A percentile compares a stretch with the other conserved stretches of the same genome.
Conservation (phyloP, 2,113 vertebrate genomes). For the Narcine bancroftii region DNA sequence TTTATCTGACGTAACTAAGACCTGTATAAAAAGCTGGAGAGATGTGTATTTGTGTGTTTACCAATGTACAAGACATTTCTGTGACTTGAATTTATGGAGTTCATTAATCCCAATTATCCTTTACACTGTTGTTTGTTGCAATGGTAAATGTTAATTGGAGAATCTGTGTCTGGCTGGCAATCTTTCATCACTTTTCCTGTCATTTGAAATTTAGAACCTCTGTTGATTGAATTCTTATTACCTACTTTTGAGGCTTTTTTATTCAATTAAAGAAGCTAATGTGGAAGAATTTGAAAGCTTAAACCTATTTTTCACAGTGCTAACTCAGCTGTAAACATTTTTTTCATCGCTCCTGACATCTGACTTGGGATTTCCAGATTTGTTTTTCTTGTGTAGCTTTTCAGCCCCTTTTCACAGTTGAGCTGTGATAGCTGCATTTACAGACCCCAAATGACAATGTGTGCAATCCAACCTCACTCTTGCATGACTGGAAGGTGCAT, state of each 20-base stretch:
- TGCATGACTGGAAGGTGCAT: no score
- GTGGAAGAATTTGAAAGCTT: no score
- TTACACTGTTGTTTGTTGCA: not conserved
- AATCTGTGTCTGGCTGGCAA: not conserved
- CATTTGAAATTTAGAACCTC: not conserved
- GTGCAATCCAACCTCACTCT: no score
- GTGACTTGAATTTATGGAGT: not conserved
- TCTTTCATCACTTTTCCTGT: not conserved
- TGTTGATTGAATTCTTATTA: not conserved
- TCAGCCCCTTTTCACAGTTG: no score
- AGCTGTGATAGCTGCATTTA: no score
- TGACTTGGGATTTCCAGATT: no score
- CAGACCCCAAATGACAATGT: no score
- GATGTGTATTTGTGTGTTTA: not conserved
- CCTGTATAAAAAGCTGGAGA: not conserved
- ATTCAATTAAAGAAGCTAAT: not conserved
- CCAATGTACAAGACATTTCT: not conserved
- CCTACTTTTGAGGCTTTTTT: not conserved
- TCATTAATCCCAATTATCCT: not conserved
- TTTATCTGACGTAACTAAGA: not conserved
- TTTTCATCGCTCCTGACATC: no score
- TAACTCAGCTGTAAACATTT: no score
- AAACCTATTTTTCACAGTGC: no score
- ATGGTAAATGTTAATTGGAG: not conserved
- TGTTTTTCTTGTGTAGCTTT: no score